Evolutionary conservation across 2,797 vertebrate species (phyloP).

Genomic region (Hydrocynus forskahlii): DNA sequence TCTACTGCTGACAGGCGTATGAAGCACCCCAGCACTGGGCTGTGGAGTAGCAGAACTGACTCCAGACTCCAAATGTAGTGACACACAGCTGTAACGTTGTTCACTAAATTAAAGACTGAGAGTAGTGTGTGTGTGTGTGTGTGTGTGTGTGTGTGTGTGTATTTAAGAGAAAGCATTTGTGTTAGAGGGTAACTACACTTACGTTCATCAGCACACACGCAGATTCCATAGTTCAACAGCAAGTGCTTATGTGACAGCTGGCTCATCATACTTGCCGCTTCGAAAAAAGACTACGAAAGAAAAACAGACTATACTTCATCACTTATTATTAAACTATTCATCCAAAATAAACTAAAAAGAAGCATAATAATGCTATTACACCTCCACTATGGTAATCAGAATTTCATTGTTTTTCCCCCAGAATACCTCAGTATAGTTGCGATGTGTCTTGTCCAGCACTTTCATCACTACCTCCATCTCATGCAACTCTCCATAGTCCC

Average conservation of each 20-base stretch:
- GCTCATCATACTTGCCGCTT: constrained; percentile 99
- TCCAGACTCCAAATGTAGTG: too few relatives aligned
- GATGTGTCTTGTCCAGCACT: constrained; percentile 92
- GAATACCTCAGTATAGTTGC: constrained; percentile 89
- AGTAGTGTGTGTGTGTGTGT: neutral
- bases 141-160: constrained; percentile 8
- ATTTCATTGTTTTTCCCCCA: neutral
- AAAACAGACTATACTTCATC: neutral
- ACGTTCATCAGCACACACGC: constrained; percentile 96
- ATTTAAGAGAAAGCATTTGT: neutral
- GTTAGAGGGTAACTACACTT: constrained; percentile 78
- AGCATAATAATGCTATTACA: neutral
- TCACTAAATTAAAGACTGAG: too few relatives aligned
- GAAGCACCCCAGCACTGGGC: too few relatives aligned
- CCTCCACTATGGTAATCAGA: neutral
- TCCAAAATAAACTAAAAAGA: neutral
- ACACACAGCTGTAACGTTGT: too few relatives aligned
- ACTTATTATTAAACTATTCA: neutral
- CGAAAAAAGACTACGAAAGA: constrained; percentile 89
- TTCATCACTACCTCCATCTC: constrained; percentile 93
- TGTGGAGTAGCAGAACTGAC: too few relatives aligned
- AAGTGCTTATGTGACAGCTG: constrained; percentile 96
- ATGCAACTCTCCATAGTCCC: constrained; percentile 91
- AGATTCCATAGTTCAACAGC: constrained; percentile 94
- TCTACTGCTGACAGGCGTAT: too few relatives aligned